Percentiles rank a stretch among this genome's conserved stretches.
phyloP scores from a whole-genome alignment of 1,140 invertebrate genomes.

The Danaus melanippus region DNA sequence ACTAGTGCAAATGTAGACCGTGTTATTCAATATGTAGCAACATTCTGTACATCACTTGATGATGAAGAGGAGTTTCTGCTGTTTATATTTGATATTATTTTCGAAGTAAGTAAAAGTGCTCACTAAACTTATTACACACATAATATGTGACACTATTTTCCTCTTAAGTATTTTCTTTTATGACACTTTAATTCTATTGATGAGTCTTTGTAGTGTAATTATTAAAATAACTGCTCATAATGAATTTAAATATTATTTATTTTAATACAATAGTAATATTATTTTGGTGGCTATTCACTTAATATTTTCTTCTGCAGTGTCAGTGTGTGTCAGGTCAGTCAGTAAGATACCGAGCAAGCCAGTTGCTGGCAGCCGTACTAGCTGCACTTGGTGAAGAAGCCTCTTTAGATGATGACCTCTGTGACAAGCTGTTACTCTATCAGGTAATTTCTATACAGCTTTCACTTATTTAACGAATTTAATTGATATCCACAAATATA shows the following conservation, averaged over 20 bases:
- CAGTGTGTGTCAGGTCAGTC: slow-evolving; percentile 75
- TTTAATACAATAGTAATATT: too few relatives aligned
- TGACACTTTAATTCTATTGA: too few relatives aligned
- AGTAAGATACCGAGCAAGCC: slow-evolving; percentile 82
- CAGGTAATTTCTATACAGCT: slow-evolving; percentile 68
- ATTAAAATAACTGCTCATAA: too few relatives aligned
- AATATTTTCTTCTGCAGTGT: slow-evolving; percentile 42
- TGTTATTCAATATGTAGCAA: slow-evolving; percentile 77
- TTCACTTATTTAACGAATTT: too few relatives aligned
- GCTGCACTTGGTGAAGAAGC: slow-evolving; percentile 83
- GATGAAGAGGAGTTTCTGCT: slow-evolving; percentile 71
- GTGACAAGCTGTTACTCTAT: slow-evolving; percentile 78
- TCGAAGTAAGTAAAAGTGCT: slow-evolving; percentile 61
- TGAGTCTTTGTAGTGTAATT: too few relatives aligned
- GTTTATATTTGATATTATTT: slow-evolving; percentile 72
- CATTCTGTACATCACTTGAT: slow-evolving; percentile 74
- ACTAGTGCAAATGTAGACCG: slow-evolving; percentile 76
- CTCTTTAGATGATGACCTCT: slow-evolving; percentile 82
- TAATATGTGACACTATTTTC: too few relatives aligned
- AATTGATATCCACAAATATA: too few relatives aligned
- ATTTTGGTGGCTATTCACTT: too few relatives aligned
- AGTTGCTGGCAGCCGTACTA: slow-evolving; percentile 82
- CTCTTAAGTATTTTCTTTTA: too few relatives aligned
- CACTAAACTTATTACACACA: too few relatives aligned
- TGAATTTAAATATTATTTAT: too few relatives aligned